Evolutionary conservation across 2,113 vertebrate genomes (phyloP).

Genomic region (Thamnaconus septentrionalis): DNA sequence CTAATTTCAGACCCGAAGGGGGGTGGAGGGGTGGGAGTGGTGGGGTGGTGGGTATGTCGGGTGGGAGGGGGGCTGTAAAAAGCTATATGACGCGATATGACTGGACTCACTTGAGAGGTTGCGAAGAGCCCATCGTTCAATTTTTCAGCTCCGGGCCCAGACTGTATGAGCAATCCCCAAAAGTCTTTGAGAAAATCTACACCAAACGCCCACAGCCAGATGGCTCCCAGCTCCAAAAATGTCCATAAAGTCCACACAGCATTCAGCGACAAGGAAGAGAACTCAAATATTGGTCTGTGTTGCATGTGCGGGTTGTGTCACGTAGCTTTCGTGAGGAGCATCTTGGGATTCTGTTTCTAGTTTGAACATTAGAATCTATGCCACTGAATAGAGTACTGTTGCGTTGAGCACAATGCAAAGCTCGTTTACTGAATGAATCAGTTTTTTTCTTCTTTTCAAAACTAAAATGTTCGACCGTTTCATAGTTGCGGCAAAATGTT

Average conservation of each 20-base stretch:
- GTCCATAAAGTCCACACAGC: constrained; percentile 50
- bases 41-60: not conserved
- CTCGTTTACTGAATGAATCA: too few relatives aligned
- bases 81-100: constrained; percentile 46
- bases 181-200: constrained; percentile 51
- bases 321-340: constrained; percentile 55
- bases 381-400: too few relatives aligned
- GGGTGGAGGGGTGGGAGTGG: too few relatives aligned
- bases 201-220: constrained; percentile 47
- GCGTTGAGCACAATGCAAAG: too few relatives aligned
- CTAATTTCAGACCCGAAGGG: constrained; percentile 49
- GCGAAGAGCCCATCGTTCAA: constrained; percentile 56
- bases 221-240: constrained; percentile 23
- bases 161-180: constrained; percentile 36
- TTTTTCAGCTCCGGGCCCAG: constrained; percentile 30
- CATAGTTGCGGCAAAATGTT: too few relatives aligned
- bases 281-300: constrained; percentile 35
- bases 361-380: too few relatives aligned
- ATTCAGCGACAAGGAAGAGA: constrained; percentile 55
- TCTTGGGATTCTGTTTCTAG: constrained; percentile 31
- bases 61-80: constrained; percentile 43
- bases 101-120: constrained; percentile 36
- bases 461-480: too few relatives aligned
- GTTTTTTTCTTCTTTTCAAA: too few relatives aligned
- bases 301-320: constrained; percentile 49